These are phyloP conservation scores for Antedon mediterranea DNA, from an alignment of 53 echinoderm and acorn worm genomes.

Conservation along the genomic window DNA sequence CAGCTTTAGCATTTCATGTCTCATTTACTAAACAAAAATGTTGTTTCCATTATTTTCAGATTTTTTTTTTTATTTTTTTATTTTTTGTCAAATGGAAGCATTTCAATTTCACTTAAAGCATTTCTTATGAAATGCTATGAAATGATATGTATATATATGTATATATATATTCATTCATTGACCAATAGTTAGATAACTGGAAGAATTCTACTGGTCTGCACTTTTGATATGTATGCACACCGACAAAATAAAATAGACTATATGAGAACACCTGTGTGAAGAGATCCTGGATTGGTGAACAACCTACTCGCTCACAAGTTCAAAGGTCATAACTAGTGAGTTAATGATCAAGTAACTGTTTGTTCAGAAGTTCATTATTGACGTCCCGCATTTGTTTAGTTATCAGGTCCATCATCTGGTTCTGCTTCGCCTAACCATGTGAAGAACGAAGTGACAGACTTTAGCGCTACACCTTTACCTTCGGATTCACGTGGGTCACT, in stretches of 20 bases:
- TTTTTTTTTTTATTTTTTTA: not conserved
- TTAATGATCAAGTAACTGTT: not conserved
- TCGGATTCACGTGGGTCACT: conserved; percentile 45
- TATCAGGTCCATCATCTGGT: not conserved
- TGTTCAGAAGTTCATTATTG: not conserved
- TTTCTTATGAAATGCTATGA: not conserved
- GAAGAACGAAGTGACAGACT: conserved; percentile 80
- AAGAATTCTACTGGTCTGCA: not conserved
- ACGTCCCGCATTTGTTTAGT: too few relatives aligned
- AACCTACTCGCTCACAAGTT: not conserved
- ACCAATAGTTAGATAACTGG: not conserved
- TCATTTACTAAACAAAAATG: not conserved
- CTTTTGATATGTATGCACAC: not conserved
- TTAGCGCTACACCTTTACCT: conserved; percentile 79
- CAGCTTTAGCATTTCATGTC: not conserved
- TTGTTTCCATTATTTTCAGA: not conserved
- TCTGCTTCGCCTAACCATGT: conserved; percentile 66
- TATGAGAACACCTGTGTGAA: not conserved
- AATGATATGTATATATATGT: not conserved
- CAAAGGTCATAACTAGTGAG: not conserved
- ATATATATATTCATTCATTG: not conserved
- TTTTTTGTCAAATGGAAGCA: not conserved
- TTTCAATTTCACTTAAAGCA: not conserved
- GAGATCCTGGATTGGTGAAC: conserved; percentile 1
- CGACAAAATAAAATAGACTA: not conserved